A percentile compares a stretch with the other conserved stretches of the same genome.
Evolutionary conservation across 2,113 vertebrate species (phyloP).

Genomic region (Pseudois nayaur): DNA sequence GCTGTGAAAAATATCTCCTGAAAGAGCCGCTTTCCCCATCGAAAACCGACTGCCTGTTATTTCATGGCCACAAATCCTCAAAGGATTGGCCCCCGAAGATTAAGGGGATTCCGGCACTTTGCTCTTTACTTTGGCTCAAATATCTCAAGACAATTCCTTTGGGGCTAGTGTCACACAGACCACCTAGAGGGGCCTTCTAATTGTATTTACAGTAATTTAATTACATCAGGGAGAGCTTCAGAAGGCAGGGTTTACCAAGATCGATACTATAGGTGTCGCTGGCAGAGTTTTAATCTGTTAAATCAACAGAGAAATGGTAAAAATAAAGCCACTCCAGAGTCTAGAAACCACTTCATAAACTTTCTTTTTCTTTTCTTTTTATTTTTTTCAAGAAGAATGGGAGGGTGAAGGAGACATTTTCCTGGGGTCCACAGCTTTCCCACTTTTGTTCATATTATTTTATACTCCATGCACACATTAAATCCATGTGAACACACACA

Average conservation of each 20-base stretch:
- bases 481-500: too few species aligned
- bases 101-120: constrained; percentile 85
- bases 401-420: not conserved
- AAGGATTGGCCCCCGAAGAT: constrained; percentile 81
- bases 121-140: constrained; percentile 79
- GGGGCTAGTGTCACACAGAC: constrained; percentile 81
- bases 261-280: constrained; percentile 51
- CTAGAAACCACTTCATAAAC: constrained; percentile 4
- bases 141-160: constrained; percentile 81
- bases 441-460: not conserved
- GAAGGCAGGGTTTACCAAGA: constrained; percentile 77
- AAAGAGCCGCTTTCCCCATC: constrained; percentile 73
- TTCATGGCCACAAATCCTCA: constrained; percentile 86
- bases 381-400: not conserved
- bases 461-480: not conserved
- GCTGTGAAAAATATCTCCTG: not conserved
- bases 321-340: not conserved
- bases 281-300: constrained; percentile 80
- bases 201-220: constrained; percentile 92
- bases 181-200: constrained; percentile 88
- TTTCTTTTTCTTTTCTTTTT: not conserved
- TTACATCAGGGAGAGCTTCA: constrained; percentile 83
- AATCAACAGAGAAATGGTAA: constrained; percentile 73
- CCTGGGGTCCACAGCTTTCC: not conserved
- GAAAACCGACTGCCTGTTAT: constrained; percentile 76